phyloP scores from a whole-genome alignment of 2,888 invertebrate species.

The Galeopsomyia nigrocyanea region DNA sequence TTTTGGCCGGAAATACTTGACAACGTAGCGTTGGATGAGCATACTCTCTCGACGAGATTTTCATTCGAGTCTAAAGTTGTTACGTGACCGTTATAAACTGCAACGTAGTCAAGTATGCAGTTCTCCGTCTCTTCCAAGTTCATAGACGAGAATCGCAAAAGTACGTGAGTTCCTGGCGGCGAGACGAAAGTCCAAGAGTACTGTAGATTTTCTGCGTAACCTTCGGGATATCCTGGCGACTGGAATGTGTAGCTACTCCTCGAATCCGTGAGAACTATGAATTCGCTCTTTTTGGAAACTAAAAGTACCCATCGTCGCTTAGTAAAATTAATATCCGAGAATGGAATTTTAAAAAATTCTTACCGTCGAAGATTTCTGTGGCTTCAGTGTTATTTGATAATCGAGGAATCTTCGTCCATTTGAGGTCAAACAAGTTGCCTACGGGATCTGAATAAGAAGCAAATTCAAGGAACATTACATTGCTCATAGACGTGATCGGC shows the following conservation, averaged over 20 bases:
- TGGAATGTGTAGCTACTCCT: constrained; percentile 66
- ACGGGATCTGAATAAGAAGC: constrained; percentile 67
- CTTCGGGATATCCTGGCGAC: constrained; percentile 84
- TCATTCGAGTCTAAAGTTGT: constrained; percentile 56
- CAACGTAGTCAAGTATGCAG: constrained; percentile 77
- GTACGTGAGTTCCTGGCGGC: constrained; percentile 74
- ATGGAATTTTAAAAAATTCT: too few species aligned
- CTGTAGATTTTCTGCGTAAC: constrained; percentile 75
- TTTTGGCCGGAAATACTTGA: constrained; percentile 66
- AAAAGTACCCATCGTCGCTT: neutral
- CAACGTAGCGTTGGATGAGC: constrained; percentile 69
- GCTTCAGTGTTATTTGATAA: constrained; percentile 2
- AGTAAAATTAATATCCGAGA: too few species aligned
- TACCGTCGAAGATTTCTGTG: constrained; percentile 23
- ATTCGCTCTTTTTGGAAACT: constrained; percentile 27
- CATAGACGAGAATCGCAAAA: constrained; percentile 72
- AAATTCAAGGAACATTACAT: constrained; percentile 75
- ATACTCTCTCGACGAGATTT: constrained; percentile 72
- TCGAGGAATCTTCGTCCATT: constrained; percentile 70
- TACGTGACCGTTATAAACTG: constrained; percentile 71
- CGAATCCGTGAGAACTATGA: constrained; percentile 26
- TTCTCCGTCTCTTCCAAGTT: constrained; percentile 73
- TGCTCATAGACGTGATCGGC: constrained; percentile 75
- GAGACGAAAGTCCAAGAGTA: constrained; percentile 84
- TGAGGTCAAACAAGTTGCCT: constrained; percentile 71